Evolutionary conservation across 2,113 vertebrate species (phyloP).

Genomic region (Perca fluviatilis): DNA sequence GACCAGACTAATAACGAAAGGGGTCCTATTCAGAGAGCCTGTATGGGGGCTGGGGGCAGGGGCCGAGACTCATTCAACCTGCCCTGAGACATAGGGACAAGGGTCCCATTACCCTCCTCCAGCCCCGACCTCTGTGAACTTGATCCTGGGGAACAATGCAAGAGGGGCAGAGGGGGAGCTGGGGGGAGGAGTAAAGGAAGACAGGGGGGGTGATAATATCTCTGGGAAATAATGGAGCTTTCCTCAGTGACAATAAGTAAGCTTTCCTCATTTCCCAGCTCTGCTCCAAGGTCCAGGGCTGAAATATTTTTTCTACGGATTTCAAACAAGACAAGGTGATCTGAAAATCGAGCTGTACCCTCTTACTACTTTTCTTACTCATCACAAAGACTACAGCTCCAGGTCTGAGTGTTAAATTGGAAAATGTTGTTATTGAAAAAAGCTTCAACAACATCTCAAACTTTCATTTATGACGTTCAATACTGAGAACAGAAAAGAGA

Average conservation of each 20-base stretch:
- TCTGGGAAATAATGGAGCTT: constrained; percentile 71
- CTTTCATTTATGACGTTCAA: constrained; percentile 51
- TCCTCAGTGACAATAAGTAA: not conserved
- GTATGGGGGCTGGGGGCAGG: constrained; percentile 56
- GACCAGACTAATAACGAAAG: constrained; percentile 82
- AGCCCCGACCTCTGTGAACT: constrained; percentile 68
- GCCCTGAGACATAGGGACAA: constrained; percentile 69
- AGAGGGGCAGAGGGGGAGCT: constrained; percentile 13
- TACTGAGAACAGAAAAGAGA: constrained; percentile 14
- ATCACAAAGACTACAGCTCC: constrained; percentile 32
- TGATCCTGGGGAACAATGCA: constrained; percentile 73
- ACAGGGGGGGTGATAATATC: constrained; percentile 68
- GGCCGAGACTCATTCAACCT: constrained; percentile 79
- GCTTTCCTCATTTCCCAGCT: constrained; percentile 25
- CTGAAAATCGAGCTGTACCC: constrained; percentile 29
- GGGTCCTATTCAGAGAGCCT: constrained; percentile 76
- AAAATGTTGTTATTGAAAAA: constrained; percentile 19
- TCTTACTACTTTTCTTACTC: constrained; percentile 24
- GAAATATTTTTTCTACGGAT: not conserved
- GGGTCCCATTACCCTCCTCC: constrained; percentile 79
- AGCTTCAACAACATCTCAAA: constrained; percentile 54
- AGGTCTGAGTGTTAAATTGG: constrained; percentile 50
- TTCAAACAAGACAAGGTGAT: constrained; percentile 52
- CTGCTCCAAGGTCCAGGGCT: constrained; percentile 32
- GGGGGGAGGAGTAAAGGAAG: not conserved